Conservation (phyloP, 2,888 invertebrate genomes). For the Cybosia mesomella region DNA sequence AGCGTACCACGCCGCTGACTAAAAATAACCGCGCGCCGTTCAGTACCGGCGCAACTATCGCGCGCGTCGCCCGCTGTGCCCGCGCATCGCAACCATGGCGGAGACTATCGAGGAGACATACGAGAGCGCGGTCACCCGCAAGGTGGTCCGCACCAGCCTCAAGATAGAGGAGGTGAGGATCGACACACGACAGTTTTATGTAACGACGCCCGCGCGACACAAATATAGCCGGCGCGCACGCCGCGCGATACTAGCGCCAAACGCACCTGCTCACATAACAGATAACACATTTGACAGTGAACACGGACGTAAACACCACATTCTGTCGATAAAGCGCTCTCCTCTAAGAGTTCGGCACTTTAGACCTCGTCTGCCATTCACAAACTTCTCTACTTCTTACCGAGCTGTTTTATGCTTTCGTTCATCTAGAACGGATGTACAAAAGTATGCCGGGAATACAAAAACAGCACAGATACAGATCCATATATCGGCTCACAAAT, state of each 20-base stretch:
- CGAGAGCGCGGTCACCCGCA: slow-evolving; percentile 90
- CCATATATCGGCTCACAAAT: slow-evolving; percentile 36
- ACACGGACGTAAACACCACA: slow-evolving; percentile 79
- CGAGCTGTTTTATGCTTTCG: slow-evolving; percentile 47
- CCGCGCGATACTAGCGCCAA: slow-evolving; percentile 63
- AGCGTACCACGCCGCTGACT: slow-evolving; percentile 74
- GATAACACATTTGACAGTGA: slow-evolving; percentile 83
- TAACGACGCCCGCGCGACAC: slow-evolving; percentile 78
- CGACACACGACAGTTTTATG: slow-evolving; percentile 77
- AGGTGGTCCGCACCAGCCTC: slow-evolving; percentile 90
- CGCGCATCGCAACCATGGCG: slow-evolving; percentile 87
- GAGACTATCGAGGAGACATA: slow-evolving; percentile 90
- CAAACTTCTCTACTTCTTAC: slow-evolving; percentile 27
- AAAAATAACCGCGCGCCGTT: slow-evolving; percentile 81
- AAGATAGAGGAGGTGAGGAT: slow-evolving; percentile 91
- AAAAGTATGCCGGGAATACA: slow-evolving; percentile 71
- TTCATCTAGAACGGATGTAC: slow-evolving; percentile 63
- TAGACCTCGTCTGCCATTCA: slow-evolving; percentile 42
- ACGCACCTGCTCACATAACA: slow-evolving; percentile 82
- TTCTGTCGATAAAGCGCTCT: slow-evolving; percentile 50
- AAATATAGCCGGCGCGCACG: slow-evolving; percentile 71
- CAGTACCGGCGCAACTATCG: slow-evolving; percentile 84
- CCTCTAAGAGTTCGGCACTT: slow-evolving; percentile 25
- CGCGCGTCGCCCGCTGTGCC: slow-evolving; percentile 83
- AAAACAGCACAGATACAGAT: slow-evolving; percentile 42